Evolutionary conservation across 1,140 invertebrate genomes (phyloP).

Genomic region (Nebria ingens): DNA sequence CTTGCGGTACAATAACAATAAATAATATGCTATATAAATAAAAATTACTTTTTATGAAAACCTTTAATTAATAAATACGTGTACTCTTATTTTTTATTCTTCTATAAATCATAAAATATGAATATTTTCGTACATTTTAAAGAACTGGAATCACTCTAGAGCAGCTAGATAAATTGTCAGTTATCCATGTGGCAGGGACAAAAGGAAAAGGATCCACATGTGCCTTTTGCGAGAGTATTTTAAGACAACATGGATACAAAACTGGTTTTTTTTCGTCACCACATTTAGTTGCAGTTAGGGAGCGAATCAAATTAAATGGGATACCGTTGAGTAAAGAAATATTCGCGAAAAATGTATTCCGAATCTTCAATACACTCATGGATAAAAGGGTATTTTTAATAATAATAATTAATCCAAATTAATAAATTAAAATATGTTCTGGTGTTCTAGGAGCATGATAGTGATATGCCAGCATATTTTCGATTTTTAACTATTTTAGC

Average conservation of each 20-base stretch:
- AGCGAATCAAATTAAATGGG: conserved; percentile 86
- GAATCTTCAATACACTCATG: conserved; percentile 58
- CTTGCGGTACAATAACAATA: no score
- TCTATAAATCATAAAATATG: no score
- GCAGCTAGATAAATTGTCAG: conserved; percentile 56
- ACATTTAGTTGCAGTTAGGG: conserved; percentile 84
- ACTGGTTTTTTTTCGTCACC: conserved; percentile 97
- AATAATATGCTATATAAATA: no score
- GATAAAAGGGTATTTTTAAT: conserved; percentile 32
- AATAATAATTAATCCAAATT: background rate
- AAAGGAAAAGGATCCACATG: conserved; percentile 96
- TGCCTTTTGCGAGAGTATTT: conserved; percentile 82
- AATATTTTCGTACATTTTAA: no score
- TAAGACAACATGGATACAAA: conserved; percentile 70
- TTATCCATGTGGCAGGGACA: conserved; percentile 92
- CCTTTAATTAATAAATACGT: no score
- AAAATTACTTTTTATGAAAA: no score
- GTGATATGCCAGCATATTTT: conserved; percentile 90
- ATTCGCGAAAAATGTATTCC: conserved; percentile 79
- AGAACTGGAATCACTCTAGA: conserved; percentile 53
- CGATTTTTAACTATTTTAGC: conserved; percentile 87
- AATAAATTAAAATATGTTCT: conserved; percentile 14
- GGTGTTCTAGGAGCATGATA: conserved; percentile 41
- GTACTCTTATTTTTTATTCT: no score
- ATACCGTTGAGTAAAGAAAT: conserved; percentile 55